Conservation (phyloP, 2,888 invertebrate species). For the Microctonus hyperodae region DNA sequence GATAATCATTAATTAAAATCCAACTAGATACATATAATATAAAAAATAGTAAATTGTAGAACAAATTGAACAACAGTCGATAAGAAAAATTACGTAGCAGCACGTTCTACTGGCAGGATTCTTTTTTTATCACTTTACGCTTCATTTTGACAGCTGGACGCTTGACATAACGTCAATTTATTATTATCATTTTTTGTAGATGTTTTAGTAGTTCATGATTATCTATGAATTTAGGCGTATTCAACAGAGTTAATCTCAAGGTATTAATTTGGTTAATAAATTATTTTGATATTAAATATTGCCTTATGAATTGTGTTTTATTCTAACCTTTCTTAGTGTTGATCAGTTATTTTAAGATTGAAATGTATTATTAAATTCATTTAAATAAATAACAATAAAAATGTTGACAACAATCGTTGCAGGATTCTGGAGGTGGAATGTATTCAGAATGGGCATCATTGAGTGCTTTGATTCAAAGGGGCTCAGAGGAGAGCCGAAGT, state of each 20-base stretch:
- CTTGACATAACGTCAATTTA: constrained; percentile 4
- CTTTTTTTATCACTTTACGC: neutral
- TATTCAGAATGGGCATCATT: constrained; percentile 86
- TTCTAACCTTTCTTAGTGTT: constrained; percentile 31
- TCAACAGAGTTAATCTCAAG: constrained; percentile 82
- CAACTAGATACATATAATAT: neutral
- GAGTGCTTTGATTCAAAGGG: constrained; percentile 71
- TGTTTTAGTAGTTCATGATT: constrained; percentile 44
- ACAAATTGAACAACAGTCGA: constrained; percentile 18
- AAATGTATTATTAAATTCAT: constrained; percentile 10
- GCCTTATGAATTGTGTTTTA: neutral
- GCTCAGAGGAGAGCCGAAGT: constrained; percentile 71
- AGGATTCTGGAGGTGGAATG: constrained; percentile 77
- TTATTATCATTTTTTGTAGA: constrained; percentile 15
- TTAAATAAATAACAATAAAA: neutral
- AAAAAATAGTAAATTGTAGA: neutral
- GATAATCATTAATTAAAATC: neutral
- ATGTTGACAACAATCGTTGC: constrained; percentile 16
- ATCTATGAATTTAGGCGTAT: constrained; percentile 83
- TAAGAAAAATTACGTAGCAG: constrained; percentile 22
- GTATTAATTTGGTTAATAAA: constrained; percentile 61
- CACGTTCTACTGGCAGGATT: constrained; percentile 31
- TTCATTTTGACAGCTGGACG: constrained; percentile 15
- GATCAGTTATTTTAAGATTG: neutral
- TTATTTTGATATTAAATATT: neutral